phyloP scores from a whole-genome alignment of 1,140 invertebrate species.

The Tribolium castaneum region DNA sequence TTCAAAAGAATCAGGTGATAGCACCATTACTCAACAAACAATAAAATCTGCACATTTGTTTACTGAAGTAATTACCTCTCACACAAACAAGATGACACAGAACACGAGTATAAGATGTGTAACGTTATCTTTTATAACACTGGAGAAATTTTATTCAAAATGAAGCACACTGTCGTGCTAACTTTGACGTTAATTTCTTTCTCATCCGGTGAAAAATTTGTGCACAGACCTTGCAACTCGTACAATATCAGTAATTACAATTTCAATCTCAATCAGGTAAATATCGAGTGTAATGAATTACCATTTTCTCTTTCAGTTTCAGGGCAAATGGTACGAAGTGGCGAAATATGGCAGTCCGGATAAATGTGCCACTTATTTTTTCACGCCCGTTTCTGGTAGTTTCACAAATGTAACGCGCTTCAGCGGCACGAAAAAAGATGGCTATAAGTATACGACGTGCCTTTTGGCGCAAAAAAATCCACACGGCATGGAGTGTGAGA shows the following conservation, averaged over 20 bases:
- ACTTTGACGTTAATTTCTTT: background rate
- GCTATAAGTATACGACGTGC: background rate
- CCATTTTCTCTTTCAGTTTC: conserved; percentile 43
- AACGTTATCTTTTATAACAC: background rate
- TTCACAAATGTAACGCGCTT: background rate
- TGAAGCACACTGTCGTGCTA: background rate
- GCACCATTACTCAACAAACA: background rate
- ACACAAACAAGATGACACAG: background rate
- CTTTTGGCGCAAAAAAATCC: background rate
- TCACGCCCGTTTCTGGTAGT: background rate
- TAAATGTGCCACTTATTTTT: background rate
- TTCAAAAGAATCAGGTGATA: background rate
- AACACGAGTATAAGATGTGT: background rate
- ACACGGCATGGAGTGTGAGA: background rate
- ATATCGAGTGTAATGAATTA: background rate
- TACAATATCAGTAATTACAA: background rate
- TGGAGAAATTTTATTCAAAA: background rate
- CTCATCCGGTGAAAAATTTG: background rate
- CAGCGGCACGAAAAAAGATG: background rate
- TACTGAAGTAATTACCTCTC: background rate
- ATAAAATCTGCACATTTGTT: background rate
- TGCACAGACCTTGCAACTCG: background rate
- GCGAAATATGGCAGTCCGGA: background rate
- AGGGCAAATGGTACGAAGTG: conserved; percentile 50
- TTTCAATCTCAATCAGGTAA: background rate